Base-by-base conservation (phyloP, 2,888 invertebrate genomes). In the Barypeithes pellucidus region DNA sequence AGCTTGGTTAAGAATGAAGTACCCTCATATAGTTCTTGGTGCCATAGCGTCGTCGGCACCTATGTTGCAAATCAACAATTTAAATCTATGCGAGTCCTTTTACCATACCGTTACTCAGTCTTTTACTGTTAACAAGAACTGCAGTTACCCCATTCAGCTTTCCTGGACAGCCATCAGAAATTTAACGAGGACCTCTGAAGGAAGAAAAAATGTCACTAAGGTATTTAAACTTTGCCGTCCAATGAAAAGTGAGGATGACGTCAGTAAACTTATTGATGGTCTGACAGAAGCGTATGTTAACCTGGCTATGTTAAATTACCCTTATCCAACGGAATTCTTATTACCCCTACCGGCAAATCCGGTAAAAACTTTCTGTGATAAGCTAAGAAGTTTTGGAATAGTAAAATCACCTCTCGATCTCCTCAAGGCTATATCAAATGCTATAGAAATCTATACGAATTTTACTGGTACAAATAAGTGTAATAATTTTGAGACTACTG, bases 1-100 rank as follows among this genome's bases (percentile, higher is more conserved):
- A 0, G 95, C 98, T 0, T 99, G 98, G 95, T 90, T 99, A 81
- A 90, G 99, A 41, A 94, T 97, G 86, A 99, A 98, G 86, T 99
- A 98, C 87, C 98, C 98, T 0, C 94, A 96, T 82, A 82, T 95
- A 18, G 91, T 97, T 8, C 87, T 89, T 36, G 98, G 98, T 0
- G 93, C 98, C 0, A 91, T 99, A 75, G 97, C 99, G 3, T 92
- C 95, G 0, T 98, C 96, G 20, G 99, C 97, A 0, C 99, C 96
- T 0, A 91, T 97, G 79, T 91, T 93, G 85, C 95, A 94, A 88
- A 98, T 95, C 85, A 88, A 91, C 0, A 94, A 91, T 50, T 87
- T 95, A 83, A 92, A 92, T 2, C 90, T 93, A 0, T 98, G 97
- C 82, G 90, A 91, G 36, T 89, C 91, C 11, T 97, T 92, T 86